These are phyloP conservation scores for Vombatus ursinus DNA, from an alignment of 2,113 vertebrate species.

Conservation along the genomic window DNA sequence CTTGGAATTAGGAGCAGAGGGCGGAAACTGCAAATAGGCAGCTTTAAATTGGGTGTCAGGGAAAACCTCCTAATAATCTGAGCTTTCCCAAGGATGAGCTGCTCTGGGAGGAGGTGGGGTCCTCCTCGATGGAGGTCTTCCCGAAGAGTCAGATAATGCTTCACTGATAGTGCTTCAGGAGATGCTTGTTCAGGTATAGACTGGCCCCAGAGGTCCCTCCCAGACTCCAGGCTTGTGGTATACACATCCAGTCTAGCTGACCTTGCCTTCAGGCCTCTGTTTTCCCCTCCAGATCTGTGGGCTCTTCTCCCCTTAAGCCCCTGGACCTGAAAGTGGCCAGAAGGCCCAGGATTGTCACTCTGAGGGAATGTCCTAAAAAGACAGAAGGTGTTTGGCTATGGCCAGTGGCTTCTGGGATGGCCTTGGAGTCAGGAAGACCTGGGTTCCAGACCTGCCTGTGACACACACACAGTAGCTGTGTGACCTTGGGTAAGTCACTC, in stretches of 20 bases:
- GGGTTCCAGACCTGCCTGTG: no score
- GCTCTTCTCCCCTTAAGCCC: not conserved
- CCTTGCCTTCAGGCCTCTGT: not conserved
- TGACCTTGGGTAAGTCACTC: not conserved
- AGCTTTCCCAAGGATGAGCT: not conserved
- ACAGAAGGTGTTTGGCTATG: not conserved
- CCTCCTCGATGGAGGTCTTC: not conserved
- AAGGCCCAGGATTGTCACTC: not conserved
- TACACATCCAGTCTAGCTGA: not conserved
- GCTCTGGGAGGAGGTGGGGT: not conserved
- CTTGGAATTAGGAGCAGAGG: not conserved
- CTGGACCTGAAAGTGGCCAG: not conserved
- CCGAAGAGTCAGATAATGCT: not conserved
- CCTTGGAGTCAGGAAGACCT: not conserved
- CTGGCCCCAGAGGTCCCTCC: not conserved
- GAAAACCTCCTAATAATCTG: not conserved
- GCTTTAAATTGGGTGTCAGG: not conserved
- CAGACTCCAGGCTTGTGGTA: not conserved
- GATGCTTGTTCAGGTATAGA: not conserved
- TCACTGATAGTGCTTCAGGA: not conserved
- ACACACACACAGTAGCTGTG: not conserved
- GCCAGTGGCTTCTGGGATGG: not conserved
- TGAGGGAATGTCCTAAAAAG: not conserved
- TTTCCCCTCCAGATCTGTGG: not conserved
- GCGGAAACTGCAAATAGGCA: not conserved